Evolutionary conservation across 1,140 invertebrate genomes (phyloP), one percentile per base, ranked within the genome.

Genomic region (Zaprionus ghesquierei): DNA sequence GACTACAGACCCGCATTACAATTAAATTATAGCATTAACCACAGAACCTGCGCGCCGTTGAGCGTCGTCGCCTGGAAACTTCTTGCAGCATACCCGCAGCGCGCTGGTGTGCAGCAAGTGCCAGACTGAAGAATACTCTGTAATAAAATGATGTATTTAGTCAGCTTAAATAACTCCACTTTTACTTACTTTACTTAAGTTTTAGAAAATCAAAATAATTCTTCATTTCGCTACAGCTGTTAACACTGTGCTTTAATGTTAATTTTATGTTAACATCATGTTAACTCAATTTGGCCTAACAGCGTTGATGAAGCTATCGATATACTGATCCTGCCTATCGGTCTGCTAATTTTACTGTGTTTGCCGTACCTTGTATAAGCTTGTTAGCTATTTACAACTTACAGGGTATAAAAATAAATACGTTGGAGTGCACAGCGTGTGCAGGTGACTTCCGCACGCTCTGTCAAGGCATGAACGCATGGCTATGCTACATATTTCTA

Each of bases 1-100:
- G 64, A 61, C 77, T 79, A 53, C 84, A 77, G 73, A 70, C 84
- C 84, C 76, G 79, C 79, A 87, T 87, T 87, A 87, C 84, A 89
- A 89, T 87, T 87, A 87, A 87, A 87, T 87, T 87, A 87, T 89
- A 84, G 82, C 82, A 87, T 87, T 87, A 87, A 89, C 82, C 84
- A 68, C 82, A 81, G 76, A 87, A 44, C 76, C 82, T 70, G 72
- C 62, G 35, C 64, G 53, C 22, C 44, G 27, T 44, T 70, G 72
- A 58, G 35, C 64, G 53, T 27, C 44, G 27, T 44, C 61, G 54
- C 27, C 20, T 49, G 46, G 33, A 49, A 50, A 64, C 25, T 70
- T 22, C 18, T 44, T 59, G 13, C 56, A 69, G 69, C 63, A 63
- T 65, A 62, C 80, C 71, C 65, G 65, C 70, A 68, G 80, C 59